Percentiles rank a stretch among this genome's conserved stretches.
phyloP scores from a whole-genome alignment of 2,888 invertebrate genomes.

The Pollenia amentaria region DNA sequence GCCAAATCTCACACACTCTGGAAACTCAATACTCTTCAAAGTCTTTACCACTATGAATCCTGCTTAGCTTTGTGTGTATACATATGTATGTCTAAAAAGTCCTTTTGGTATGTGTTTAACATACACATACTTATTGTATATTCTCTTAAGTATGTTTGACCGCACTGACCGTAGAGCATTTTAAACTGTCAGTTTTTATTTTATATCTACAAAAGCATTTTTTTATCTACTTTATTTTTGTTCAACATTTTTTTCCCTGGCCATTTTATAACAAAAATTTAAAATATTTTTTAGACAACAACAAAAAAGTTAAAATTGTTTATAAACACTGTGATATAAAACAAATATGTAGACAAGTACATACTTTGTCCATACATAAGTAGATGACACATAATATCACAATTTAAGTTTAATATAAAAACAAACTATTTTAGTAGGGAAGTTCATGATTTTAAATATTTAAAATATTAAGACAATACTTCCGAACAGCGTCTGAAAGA shows the following conservation, averaged over 20 bases:
- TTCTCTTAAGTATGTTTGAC: constrained; percentile 58
- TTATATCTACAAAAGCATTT: constrained; percentile 57
- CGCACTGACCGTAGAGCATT: constrained; percentile 70
- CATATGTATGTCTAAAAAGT: constrained; percentile 18
- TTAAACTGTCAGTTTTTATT: constrained; percentile 72
- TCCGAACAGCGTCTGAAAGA: too few species aligned
- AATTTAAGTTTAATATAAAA: constrained; percentile 14
- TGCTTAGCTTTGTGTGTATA: not conserved
- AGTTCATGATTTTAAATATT: not conserved
- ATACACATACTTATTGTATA: constrained; percentile 24
- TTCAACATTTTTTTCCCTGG: constrained; percentile 40
- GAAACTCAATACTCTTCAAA: not conserved
- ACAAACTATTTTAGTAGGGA: not conserved
- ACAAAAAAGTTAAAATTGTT: constrained; percentile 66
- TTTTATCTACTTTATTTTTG: constrained; percentile 26
- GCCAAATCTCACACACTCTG: not conserved
- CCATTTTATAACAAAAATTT: constrained; percentile 55
- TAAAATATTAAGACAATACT: too few species aligned
- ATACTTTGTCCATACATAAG: not conserved
- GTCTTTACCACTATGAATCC: not conserved
- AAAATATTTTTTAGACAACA: constrained; percentile 29
- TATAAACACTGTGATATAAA: constrained; percentile 47
- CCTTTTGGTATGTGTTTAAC: constrained; percentile 42
- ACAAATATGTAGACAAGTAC: constrained; percentile 31
- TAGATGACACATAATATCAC: not conserved